phyloP scores from a whole-genome alignment of 2,888 invertebrate species.

The Malachius bipustulatus region DNA sequence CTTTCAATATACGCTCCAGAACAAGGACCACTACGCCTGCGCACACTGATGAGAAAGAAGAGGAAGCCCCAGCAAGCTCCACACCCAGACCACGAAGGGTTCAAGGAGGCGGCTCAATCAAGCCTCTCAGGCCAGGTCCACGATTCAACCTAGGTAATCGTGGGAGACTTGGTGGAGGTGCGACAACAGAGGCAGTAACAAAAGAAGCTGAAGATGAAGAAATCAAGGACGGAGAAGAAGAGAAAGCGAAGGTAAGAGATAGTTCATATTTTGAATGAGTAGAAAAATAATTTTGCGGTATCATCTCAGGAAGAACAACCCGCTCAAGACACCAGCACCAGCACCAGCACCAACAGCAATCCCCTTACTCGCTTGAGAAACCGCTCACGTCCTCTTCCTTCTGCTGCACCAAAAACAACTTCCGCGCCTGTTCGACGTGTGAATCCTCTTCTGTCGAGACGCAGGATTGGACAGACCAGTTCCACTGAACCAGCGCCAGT shows the following conservation, averaged over 20 bases:
- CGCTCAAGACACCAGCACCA: slow-evolving; percentile 22
- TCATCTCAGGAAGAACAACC: slow-evolving; percentile 22
- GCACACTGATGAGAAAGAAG: slow-evolving; percentile 21
- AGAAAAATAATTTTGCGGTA: slow-evolving; percentile 4
- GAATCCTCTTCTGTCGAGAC: slow-evolving; percentile 44
- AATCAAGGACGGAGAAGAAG: slow-evolving; percentile 19
- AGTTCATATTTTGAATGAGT: background rate
- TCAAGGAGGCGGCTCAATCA: slow-evolving; percentile 34
- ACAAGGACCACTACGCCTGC: slow-evolving; percentile 31
- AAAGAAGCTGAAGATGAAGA: slow-evolving; percentile 38
- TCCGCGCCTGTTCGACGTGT: slow-evolving; percentile 42
- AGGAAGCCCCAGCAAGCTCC: slow-evolving; percentile 18
- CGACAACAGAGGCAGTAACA: slow-evolving; percentile 40
- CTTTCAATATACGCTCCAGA: slow-evolving; percentile 30
- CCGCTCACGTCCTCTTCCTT: slow-evolving; percentile 39
- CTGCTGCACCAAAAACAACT: slow-evolving; percentile 36
- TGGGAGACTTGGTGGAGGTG: slow-evolving; percentile 35
- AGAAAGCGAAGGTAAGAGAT: background rate
- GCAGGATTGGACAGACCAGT: slow-evolving; percentile 32
- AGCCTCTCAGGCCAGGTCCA: slow-evolving; percentile 54
- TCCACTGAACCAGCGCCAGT: slow-evolving; percentile 30
- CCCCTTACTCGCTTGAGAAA: slow-evolving; percentile 36
- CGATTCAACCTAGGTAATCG: slow-evolving; percentile 46
- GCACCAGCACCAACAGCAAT: slow-evolving; percentile 29
- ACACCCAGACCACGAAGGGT: slow-evolving; percentile 34